A percentile compares a stretch with the other conserved stretches of the same genome.
phyloP scores from a whole-genome alignment of 2,888 invertebrate species.

The Enoplolaimus lenunculus region DNA sequence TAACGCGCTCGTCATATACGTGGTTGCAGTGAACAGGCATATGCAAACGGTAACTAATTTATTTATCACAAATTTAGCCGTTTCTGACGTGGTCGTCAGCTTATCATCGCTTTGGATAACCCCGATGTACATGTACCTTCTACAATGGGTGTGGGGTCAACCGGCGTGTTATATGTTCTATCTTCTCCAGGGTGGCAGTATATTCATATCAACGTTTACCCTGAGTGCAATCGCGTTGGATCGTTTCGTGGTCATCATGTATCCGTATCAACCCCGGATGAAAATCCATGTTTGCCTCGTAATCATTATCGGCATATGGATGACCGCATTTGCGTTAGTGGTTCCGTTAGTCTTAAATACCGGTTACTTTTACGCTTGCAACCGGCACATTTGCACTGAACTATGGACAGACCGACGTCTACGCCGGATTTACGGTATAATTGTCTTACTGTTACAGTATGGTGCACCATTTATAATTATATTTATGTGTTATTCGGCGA shows the following conservation, averaged over 20 bases:
- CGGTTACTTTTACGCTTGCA: constrained; percentile 40
- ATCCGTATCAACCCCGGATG: constrained; percentile 83
- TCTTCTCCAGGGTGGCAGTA: constrained; percentile 72
- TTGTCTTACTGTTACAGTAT: constrained; percentile 79
- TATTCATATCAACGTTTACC: constrained; percentile 91
- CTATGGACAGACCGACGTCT: constrained; percentile 73
- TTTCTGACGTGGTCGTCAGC: constrained; percentile 84
- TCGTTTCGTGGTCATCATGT: constrained; percentile 88
- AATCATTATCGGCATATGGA: constrained; percentile 78
- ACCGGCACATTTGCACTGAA: constrained; percentile 49
- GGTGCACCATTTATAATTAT: constrained; percentile 83
- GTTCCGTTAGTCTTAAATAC: constrained; percentile 76
- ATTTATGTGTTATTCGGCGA: constrained; percentile 79
- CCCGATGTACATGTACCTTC: constrained; percentile 77
- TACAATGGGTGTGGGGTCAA: constrained; percentile 78
- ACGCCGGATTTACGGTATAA: constrained; percentile 62
- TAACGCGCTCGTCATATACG: constrained; percentile 78
- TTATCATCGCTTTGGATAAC: constrained; percentile 88
- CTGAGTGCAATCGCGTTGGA: constrained; percentile 93
- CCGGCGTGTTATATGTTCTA: constrained; percentile 79
- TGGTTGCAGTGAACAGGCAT: constrained; percentile 73
- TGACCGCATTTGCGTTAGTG: constrained; percentile 68
- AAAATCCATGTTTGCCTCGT: constrained; percentile 65
- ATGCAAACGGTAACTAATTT: constrained; percentile 97
- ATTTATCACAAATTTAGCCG: constrained; percentile 86